Percentiles rank a stretch among this genome's conserved stretches.
Conservation (phyloP, 2,888 invertebrate species). For the Scrobipalpa atriplicella region DNA sequence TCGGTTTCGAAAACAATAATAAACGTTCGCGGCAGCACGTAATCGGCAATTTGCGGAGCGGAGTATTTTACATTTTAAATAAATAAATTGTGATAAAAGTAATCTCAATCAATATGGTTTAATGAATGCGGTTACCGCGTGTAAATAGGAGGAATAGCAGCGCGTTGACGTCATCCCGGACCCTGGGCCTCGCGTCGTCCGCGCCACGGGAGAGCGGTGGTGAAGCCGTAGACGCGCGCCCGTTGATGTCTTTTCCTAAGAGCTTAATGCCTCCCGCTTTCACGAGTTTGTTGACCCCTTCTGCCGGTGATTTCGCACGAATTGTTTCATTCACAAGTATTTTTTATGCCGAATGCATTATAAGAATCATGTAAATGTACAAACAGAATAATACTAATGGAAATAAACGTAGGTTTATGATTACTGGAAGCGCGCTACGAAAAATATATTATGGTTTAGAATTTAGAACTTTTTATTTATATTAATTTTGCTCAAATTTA, state of each 20-base stretch:
- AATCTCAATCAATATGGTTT: constrained; percentile 18
- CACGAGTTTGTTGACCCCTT: constrained; percentile 65
- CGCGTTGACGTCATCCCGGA: constrained; percentile 44
- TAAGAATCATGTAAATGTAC: background rate
- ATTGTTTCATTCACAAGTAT: constrained; percentile 22
- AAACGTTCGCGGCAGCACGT: constrained; percentile 18
- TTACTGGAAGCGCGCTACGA: background rate
- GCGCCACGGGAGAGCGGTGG: constrained; percentile 24
- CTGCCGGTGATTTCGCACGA: constrained; percentile 36
- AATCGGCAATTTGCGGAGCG: constrained; percentile 20
- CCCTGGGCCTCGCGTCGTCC: constrained; percentile 19
- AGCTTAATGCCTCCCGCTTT: constrained; percentile 62
- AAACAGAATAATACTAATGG: background rate
- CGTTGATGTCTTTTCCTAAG: constrained; percentile 79
- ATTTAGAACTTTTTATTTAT: background rate
- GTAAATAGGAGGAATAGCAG: constrained; percentile 38
- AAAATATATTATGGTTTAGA: background rate
- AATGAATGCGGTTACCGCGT: constrained; percentile 4
- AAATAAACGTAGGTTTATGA: background rate
- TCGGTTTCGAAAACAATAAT: constrained; percentile 28
- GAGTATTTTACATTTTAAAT: constrained; percentile 18
- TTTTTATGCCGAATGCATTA: background rate
- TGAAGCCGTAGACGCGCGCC: constrained; percentile 45
- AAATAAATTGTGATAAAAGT: constrained; percentile 19
- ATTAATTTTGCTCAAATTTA: background rate